phyloP scores from a whole-genome alignment of 92 coral and sea anemone species.

The Palythoa grandiflora region DNA sequence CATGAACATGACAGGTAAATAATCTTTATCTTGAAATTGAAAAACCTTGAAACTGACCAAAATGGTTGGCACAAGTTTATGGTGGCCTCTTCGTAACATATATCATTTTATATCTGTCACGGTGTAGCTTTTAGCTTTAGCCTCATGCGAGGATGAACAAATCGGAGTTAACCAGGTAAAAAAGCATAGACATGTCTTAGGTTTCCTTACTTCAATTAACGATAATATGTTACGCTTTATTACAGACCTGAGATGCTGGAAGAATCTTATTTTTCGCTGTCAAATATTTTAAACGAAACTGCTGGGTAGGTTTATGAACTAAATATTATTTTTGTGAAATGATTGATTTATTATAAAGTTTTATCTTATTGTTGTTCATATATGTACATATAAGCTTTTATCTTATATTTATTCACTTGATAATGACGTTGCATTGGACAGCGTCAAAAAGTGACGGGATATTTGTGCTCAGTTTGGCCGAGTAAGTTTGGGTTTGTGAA shows the following conservation, averaged over 20 bases:
- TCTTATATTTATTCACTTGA: no score
- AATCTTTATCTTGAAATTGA: neutral
- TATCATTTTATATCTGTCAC: neutral
- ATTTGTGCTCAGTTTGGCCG: no score
- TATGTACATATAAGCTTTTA: no score
- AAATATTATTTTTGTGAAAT: neutral
- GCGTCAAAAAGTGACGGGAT: no score
- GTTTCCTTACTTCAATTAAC: neutral
- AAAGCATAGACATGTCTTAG: no score
- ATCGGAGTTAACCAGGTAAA: no score
- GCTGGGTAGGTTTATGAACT: conserved; percentile 73
- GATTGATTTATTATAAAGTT: no score
- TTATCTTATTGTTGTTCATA: no score
- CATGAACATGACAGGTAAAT: conserved; percentile 31
- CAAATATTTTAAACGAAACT: conserved; percentile 83
- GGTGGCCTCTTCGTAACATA: neutral
- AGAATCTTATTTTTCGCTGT: conserved; percentile 75
- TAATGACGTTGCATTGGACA: no score
- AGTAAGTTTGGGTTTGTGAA: no score
- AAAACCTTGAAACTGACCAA: neutral
- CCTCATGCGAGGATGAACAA: no score
- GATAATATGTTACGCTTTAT: neutral
- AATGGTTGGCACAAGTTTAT: neutral
- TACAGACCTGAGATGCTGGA: conserved; percentile 71
- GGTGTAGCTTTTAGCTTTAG: no score